Percentiles rank a stretch among this genome's conserved stretches.
Evolutionary conservation across 2,888 invertebrate species (phyloP).

Genomic region (Drosophila aldrichi): DNA sequence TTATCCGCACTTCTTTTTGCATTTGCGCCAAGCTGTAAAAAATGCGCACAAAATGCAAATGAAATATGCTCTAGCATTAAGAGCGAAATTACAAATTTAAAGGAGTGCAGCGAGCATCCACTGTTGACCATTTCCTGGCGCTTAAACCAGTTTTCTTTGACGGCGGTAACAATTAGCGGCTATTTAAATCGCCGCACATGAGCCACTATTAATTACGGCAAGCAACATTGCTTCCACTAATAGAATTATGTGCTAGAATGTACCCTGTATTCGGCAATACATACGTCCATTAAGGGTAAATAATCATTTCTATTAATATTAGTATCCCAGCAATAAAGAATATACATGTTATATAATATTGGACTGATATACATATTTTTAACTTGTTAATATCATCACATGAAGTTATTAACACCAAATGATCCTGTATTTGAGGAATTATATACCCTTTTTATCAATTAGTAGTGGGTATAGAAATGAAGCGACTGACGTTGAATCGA

Average conservation of each 20-base stretch:
- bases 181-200: slow-evolving; percentile 72
- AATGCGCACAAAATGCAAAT: slow-evolving; percentile 61
- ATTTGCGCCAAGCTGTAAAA: slow-evolving; percentile 27
- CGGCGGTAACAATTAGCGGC: slow-evolving; percentile 69
- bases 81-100: slow-evolving; percentile 63
- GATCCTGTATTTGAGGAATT: neutral
- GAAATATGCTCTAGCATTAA: slow-evolving; percentile 64
- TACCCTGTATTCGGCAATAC: neutral
- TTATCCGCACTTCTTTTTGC: slow-evolving; percentile 1
- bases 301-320: too few relatives aligned
- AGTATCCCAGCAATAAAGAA: too few relatives aligned
- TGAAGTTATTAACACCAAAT: neutral
- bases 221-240: neutral
- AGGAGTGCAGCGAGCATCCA: slow-evolving; percentile 51
- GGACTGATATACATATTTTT: neutral
- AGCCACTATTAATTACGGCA: slow-evolving; percentile 69
- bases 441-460: neutral
- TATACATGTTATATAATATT: too few relatives aligned
- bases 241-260: neutral
- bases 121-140: slow-evolving; percentile 63
- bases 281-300: too few relatives aligned
- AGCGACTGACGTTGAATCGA: slow-evolving; percentile 50
- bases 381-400: neutral
- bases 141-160: slow-evolving; percentile 60
- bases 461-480: slow-evolving; percentile 33